Evolutionary conservation across 2,113 vertebrate genomes (phyloP), one percentile per base, ranked within the genome.

Genomic region (Plotosus lineatus): DNA sequence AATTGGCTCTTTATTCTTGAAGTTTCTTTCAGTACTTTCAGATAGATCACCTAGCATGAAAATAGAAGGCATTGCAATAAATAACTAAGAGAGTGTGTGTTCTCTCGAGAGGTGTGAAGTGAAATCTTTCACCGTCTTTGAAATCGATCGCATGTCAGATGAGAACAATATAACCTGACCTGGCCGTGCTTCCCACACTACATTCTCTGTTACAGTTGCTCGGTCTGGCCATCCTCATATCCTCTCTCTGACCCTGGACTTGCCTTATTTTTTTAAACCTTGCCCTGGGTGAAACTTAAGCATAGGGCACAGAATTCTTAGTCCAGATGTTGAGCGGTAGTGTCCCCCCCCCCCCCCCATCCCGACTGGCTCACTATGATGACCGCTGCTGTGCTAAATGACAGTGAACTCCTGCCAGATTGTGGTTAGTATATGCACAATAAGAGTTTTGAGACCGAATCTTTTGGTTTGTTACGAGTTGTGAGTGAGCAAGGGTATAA

Each of bases 401-500:
- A 71, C 21, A 2, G 46, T 19, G 19, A 10, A 51, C 51, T 61
- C 7, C 44, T 50, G n/a, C 60, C 68, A 73, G 60, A 81, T 56
- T 66, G 10, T 55, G 46, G 28, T 75, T 42, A 68, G 15, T 81
- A 76, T 74, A 73, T 58, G 50, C 40, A 38, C 38, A 38, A 71
- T 69, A 19, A 42, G 33, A 42, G 40, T n/a, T 73, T 51, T 48
- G 31, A 74, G 40, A 65, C 65, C 36, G 63, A 58, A 31, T 78
- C 31, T 78, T 50, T 40, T 15, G n/a, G 58, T 75, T 66, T 56
- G 68, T 71, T 15, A 23, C 55, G 58, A 50, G 73, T 23, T 7
- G 36, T 56, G 71, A 51, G n/a, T 4, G 48, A 63, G 68, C 58
- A 78, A 66, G 5, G 56, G 36, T 40, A 65, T 36, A 56, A 38